Evolutionary conservation across 2,888 invertebrate genomes (phyloP).

Genomic region (Cosmopolites sordidus): DNA sequence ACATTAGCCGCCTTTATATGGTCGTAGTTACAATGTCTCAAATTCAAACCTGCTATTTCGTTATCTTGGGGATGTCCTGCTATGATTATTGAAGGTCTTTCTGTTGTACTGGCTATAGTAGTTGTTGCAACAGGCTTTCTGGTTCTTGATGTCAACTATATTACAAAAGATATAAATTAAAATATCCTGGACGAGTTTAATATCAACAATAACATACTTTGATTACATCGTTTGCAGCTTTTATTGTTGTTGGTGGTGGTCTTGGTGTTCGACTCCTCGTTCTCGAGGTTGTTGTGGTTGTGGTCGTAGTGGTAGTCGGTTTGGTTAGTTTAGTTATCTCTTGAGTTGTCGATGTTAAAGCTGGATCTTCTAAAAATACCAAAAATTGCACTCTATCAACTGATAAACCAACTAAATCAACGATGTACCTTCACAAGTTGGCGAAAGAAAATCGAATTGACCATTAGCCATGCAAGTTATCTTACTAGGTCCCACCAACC

Average conservation of each 20-base stretch:
- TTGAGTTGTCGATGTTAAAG: conserved; percentile 12
- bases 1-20: too few relatives aligned
- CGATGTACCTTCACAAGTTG: conserved; percentile 70
- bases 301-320: conserved; percentile 6
- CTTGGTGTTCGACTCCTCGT: conserved; percentile 42
- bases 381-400: neutral
- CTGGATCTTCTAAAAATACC: neutral
- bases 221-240: conserved; percentile 43
- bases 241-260: conserved; percentile 47
- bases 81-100: conserved; percentile 46
- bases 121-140: conserved; percentile 34
- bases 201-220: conserved; percentile 23
- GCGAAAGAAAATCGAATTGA: conserved; percentile 72
- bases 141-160: conserved; percentile 14
- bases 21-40: too few relatives aligned
- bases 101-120: conserved; percentile 29
- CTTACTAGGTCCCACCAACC: conserved; percentile 62
- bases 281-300: conserved; percentile 36
- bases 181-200: conserved; percentile 30
- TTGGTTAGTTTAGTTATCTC: conserved; percentile 22
- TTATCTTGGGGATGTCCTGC: conserved; percentile 74
- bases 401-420: too few relatives aligned
- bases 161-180: neutral
- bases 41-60: conserved; percentile 57
- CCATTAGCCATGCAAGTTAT: conserved; percentile 72